Evolutionary conservation across 1,140 invertebrate genomes (phyloP).

Genomic region (Ceratina calcarata): DNA sequence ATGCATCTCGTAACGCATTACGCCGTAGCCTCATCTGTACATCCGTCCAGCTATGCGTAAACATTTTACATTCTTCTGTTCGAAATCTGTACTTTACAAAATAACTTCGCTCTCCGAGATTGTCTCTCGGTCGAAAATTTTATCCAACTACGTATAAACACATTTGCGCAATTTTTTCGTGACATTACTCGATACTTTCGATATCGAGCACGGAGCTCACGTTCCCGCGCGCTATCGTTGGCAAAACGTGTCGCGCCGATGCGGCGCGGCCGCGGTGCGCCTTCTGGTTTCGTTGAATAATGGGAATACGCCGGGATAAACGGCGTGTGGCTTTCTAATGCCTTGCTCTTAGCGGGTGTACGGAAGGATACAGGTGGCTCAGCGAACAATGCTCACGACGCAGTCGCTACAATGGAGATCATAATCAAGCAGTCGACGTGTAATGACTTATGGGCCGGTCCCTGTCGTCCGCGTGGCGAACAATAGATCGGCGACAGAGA

Average conservation of each 20-base stretch:
- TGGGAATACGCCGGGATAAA: constrained; percentile 31
- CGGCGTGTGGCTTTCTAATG: constrained; percentile 32
- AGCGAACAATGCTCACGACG: constrained; percentile 71
- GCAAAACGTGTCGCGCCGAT: not conserved
- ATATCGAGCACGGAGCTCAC: not conserved
- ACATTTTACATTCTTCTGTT: no score
- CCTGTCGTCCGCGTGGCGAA: constrained; percentile 56
- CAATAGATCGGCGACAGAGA: constrained; percentile 70
- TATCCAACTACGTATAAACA: no score
- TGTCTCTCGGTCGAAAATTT: no score
- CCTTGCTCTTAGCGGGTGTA: not conserved
- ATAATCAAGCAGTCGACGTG: constrained; percentile 73
- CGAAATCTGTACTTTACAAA: no score
- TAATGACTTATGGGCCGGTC: constrained; percentile 72
- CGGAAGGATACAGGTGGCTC: constrained; percentile 55
- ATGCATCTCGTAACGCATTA: no score
- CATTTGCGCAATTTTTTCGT: no score
- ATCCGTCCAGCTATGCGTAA: no score
- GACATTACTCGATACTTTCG: not conserved
- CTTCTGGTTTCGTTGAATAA: constrained; percentile 41
- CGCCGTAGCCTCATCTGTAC: no score
- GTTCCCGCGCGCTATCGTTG: constrained; percentile 15
- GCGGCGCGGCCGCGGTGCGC: no score
- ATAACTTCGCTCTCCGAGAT: no score
- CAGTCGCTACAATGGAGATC: constrained; percentile 72